These are phyloP conservation scores for Butastur rufipennis DNA, from an alignment of 2,113 vertebrate species.

Conservation along the genomic window DNA sequence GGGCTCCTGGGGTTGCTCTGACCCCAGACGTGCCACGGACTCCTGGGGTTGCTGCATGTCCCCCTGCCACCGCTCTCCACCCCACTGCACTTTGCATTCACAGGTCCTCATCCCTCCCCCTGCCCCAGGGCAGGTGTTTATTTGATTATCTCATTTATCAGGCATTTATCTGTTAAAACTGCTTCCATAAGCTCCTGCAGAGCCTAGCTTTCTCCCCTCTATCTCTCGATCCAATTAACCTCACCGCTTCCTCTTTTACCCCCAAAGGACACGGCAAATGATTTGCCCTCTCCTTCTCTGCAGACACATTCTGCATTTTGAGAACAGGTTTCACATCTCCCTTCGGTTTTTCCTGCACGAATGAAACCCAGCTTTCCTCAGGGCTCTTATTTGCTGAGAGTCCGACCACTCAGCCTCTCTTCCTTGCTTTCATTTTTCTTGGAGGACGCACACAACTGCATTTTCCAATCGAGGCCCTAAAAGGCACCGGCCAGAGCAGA, in stretches of 20 bases:
- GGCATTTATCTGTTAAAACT: background rate
- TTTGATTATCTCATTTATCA: background rate
- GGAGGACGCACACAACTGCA: background rate
- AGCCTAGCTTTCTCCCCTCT: background rate
- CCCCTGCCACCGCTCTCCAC: background rate
- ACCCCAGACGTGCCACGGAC: background rate
- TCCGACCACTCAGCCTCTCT: background rate
- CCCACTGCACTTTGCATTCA: background rate
- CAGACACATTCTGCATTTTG: background rate
- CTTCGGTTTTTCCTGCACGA: background rate
- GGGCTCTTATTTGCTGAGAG: background rate
- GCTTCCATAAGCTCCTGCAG: background rate
- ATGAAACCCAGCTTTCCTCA: background rate
- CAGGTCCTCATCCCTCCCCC: background rate
- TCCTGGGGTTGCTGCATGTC: rapidly evolving
- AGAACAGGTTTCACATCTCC: background rate
- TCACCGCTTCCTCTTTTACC: background rate
- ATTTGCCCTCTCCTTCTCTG: background rate
- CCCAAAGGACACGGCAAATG: background rate
- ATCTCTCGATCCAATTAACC: background rate
- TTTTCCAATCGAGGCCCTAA: background rate
- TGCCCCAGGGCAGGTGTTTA: background rate
- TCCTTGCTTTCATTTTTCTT: background rate
- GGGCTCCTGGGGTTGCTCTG: background rate
- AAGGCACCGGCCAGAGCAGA: background rate